Evolutionary conservation across 2,113 vertebrate species (phyloP).

Genomic region (Alethe castanea): DNA sequence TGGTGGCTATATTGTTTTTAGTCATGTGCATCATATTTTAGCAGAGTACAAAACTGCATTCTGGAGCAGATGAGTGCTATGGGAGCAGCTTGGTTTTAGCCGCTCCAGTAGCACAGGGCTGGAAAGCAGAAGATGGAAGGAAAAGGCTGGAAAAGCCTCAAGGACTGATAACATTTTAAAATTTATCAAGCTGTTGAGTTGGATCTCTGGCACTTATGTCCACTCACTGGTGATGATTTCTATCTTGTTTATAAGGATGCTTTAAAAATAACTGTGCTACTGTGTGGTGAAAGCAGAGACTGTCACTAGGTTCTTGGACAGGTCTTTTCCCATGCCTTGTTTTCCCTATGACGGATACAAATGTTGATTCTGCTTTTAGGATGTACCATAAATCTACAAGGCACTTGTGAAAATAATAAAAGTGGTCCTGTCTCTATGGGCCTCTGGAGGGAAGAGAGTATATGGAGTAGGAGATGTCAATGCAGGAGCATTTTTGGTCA

Average conservation of each 20-base stretch:
- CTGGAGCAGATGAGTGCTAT: not conserved
- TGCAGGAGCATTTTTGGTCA: not conserved
- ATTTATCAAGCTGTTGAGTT: not conserved
- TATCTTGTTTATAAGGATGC: not conserved
- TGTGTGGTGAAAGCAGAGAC: not conserved
- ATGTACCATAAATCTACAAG: not conserved
- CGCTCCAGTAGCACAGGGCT: not conserved
- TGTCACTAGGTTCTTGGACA: not conserved
- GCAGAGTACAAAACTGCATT: not conserved
- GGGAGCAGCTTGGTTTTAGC: conserved; percentile 38
- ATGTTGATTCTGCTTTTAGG: not conserved
- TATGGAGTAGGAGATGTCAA: not conserved
- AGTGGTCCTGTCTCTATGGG: not conserved
- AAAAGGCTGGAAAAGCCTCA: not conserved
- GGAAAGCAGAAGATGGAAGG: not conserved
- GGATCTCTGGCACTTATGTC: not conserved
- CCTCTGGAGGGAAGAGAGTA: not conserved
- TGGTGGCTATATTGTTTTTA: not conserved
- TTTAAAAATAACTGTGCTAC: not conserved
- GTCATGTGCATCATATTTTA: not conserved
- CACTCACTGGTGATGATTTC: not conserved
- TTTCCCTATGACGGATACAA: not conserved
- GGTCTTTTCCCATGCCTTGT: not conserved
- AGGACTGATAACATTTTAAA: not conserved
- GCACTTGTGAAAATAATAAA: not conserved